These are phyloP conservation scores for Micromys minutus DNA, from an alignment of 2,113 vertebrate genomes.

Conservation along the genomic window DNA sequence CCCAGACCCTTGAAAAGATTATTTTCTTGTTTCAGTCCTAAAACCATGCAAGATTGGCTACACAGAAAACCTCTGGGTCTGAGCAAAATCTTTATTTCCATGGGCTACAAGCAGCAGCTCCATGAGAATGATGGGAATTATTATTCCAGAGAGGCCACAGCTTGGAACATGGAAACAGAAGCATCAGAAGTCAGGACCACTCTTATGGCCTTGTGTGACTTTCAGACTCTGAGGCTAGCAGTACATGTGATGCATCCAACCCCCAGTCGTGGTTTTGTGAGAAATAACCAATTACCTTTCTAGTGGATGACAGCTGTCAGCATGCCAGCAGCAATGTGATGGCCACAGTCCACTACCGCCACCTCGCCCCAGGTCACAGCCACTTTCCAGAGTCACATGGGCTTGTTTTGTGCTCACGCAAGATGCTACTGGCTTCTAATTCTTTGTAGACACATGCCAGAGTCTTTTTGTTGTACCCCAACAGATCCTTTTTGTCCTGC, in stretches of 20 bases:
- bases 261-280: background rate
- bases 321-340: background rate
- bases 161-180: background rate
- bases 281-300: background rate
- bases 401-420: background rate
- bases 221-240: background rate
- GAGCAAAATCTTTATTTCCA: slow-evolving; percentile 25
- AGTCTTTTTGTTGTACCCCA: slow-evolving; percentile 38
- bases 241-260: background rate
- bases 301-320: background rate
- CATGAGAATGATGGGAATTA: slow-evolving; percentile 40
- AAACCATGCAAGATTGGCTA: background rate
- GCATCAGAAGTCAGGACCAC: no score
- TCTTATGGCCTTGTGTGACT: background rate
- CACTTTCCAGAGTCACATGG: background rate
- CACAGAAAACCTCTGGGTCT: slow-evolving; percentile 45
- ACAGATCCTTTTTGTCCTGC: background rate
- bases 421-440: background rate
- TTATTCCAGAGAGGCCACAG: background rate
- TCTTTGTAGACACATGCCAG: background rate
- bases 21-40: background rate
- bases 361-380: background rate
- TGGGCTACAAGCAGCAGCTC: slow-evolving; percentile 11
- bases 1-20: background rate
- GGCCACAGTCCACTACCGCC: background rate